These are phyloP conservation scores for Neogale vison DNA, from an alignment of 2,113 vertebrate species.

Conservation along the genomic window DNA sequence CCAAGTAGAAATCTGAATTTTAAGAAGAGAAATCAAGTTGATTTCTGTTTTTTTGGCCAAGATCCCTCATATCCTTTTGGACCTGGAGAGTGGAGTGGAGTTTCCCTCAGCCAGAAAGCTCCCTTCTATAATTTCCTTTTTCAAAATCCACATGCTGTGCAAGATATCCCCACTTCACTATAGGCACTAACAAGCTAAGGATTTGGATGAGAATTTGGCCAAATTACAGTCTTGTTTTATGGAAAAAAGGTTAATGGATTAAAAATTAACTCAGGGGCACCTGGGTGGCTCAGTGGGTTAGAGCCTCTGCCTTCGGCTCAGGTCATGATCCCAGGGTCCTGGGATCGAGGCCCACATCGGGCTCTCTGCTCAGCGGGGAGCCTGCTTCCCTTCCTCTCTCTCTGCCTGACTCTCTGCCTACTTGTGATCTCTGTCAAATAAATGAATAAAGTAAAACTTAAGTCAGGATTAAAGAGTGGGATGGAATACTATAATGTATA, in stretches of 20 bases:
- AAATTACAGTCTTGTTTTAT: neutral
- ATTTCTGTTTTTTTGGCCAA: neutral
- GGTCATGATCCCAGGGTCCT: too few relatives aligned
- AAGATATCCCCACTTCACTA: neutral
- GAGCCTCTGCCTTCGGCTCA: too few relatives aligned
- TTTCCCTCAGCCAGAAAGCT: neutral
- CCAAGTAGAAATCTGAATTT: neutral
- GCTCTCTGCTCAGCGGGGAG: too few relatives aligned
- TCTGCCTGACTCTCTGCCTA: too few relatives aligned
- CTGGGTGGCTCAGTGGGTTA: too few relatives aligned
- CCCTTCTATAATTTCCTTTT: neutral
- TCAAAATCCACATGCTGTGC: neutral
- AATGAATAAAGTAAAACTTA: neutral
- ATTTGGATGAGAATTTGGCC: neutral
- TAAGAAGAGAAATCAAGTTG: neutral
- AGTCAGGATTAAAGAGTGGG: neutral
- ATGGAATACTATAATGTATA: neutral
- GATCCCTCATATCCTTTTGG: neutral
- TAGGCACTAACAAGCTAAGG: neutral
- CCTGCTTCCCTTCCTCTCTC: too few relatives aligned
- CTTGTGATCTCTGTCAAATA: too few relatives aligned
- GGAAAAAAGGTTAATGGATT: neutral
- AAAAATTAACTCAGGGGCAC: neutral
- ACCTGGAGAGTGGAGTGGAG: neutral
- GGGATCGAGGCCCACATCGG: too few relatives aligned